Evolutionary conservation across 37 sponge, comb jelly and placozoan species (phyloP).

Genomic region (Geodia barretti): DNA sequence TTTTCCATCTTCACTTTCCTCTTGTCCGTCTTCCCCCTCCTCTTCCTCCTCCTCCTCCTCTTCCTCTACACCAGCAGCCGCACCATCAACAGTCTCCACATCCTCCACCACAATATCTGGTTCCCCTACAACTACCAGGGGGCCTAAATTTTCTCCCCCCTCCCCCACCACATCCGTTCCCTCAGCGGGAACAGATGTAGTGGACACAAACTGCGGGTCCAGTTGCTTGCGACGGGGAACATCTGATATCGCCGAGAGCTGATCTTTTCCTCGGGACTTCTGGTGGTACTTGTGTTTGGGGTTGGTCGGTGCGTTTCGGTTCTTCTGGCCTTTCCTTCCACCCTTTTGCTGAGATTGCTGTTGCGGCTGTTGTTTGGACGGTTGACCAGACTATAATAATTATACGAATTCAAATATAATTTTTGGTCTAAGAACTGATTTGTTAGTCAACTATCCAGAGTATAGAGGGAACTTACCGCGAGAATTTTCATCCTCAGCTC

Average conservation of each 20-base stretch:
- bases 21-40: neutral
- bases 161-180: neutral
- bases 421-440: neutral
- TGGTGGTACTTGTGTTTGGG: conserved; percentile 74
- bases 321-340: conserved; percentile 57
- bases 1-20: neutral
- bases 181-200: neutral
- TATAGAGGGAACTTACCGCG: conserved; percentile 38
- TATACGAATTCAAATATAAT: no score
- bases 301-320: conserved; percentile 45
- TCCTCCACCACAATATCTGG: neutral
- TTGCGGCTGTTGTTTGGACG: conserved; percentile 14
- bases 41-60: neutral
- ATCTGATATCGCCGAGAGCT: conserved; percentile 5
- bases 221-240: conserved; percentile 43
- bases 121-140: neutral
- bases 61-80: neutral
- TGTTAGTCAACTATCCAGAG: neutral
- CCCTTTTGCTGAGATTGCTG: neutral
- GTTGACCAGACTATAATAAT: conserved; percentile 77
- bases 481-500: conserved; percentile 69
- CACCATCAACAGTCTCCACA: neutral
- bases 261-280: conserved; percentile 12
- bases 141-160: neutral
- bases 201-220: conserved; percentile 22